A percentile compares a stretch with the other conserved stretches of the same genome.
These are phyloP conservation scores for Priocnemis perturbator DNA, from an alignment of 2,888 invertebrate genomes.

Conservation along the genomic window DNA sequence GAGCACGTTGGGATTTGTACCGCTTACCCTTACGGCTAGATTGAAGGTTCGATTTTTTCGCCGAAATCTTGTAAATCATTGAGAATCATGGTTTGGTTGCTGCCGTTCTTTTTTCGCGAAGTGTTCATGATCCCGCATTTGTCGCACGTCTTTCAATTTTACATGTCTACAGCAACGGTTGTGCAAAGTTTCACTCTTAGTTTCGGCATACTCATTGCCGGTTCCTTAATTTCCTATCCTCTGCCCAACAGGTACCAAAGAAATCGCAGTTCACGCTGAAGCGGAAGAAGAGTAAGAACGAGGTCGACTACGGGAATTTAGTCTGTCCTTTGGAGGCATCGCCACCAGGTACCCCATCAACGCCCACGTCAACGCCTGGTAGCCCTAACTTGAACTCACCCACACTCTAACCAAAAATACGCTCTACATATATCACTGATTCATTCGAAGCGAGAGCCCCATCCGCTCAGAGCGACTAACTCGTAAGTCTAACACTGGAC, in stretches of 20 bases:
- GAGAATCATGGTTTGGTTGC: too few species aligned
- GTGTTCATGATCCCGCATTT: too few species aligned
- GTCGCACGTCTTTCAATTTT: too few species aligned
- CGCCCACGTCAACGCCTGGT: slow-evolving; percentile 69
- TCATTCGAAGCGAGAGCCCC: slow-evolving; percentile 25
- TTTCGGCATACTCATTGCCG: too few species aligned
- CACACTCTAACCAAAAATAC: slow-evolving; percentile 66
- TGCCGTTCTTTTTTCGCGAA: too few species aligned
- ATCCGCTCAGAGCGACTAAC: slow-evolving; percentile 33
- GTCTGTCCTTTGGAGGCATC: slow-evolving; percentile 87
- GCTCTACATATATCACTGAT: slow-evolving; percentile 26
- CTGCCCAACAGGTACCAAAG: slow-evolving; percentile 83
- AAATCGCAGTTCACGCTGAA: slow-evolving; percentile 92
- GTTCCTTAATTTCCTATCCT: slow-evolving; percentile 24
- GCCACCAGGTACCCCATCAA: slow-evolving; percentile 73
- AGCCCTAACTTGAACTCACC: slow-evolving; percentile 74
- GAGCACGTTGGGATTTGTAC: slow-evolving; percentile 88
- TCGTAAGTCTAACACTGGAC: slow-evolving; percentile 70
- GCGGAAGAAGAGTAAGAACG: slow-evolving; percentile 88
- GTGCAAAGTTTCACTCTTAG: too few species aligned
- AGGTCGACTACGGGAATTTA: slow-evolving; percentile 88
- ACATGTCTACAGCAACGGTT: too few species aligned
- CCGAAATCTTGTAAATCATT: too few species aligned
- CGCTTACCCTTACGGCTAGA: slow-evolving; percentile 92
- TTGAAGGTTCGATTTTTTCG: slow-evolving; percentile 81